Evolutionary conservation across 1,140 invertebrate species (phyloP).

Genomic region (Drosophila ficusphila): DNA sequence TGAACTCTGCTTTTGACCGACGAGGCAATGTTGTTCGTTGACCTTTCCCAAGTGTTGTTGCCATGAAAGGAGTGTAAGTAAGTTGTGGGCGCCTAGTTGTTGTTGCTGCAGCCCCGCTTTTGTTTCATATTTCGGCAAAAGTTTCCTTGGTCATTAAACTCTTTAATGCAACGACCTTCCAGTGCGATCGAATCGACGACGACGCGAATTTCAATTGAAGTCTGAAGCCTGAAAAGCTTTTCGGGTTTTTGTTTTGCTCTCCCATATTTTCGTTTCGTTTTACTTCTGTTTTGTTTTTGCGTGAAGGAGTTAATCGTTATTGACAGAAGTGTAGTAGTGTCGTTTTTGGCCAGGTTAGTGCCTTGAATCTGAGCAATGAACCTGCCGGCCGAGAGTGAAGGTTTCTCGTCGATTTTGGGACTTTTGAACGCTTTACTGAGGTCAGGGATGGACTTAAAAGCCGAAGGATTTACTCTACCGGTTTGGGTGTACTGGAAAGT

Average conservation of each 20-base stretch:
- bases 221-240: slow-evolving; percentile 33
- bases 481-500: neutral
- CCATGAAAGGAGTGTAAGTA: slow-evolving; percentile 72
- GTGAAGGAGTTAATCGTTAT: slow-evolving; percentile 42
- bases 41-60: slow-evolving; percentile 79
- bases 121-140: slow-evolving; percentile 81
- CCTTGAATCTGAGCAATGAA: slow-evolving; percentile 71
- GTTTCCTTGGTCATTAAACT: slow-evolving; percentile 82
- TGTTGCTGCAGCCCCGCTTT: slow-evolving; percentile 58
- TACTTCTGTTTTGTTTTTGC: slow-evolving; percentile 23
- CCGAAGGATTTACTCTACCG: slow-evolving; percentile 12
- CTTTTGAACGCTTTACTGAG: slow-evolving; percentile 43
- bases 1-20: slow-evolving; percentile 82
- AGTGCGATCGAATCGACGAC: slow-evolving; percentile 61
- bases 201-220: slow-evolving; percentile 73
- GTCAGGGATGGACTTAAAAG: slow-evolving; percentile 36
- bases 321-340: slow-evolving; percentile 49
- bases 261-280: slow-evolving; percentile 30
- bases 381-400: slow-evolving; percentile 39
- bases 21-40: slow-evolving; percentile 81
- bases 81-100: slow-evolving; percentile 58
- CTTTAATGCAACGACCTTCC: slow-evolving; percentile 82
- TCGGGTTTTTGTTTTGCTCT: slow-evolving; percentile 36
- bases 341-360: slow-evolving; percentile 50
- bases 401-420: slow-evolving; percentile 20